These are phyloP conservation scores for Hydra vulgaris DNA, from an alignment of 30 jellyfish, hydroid and myxozoan genomes.

Conservation along the genomic window DNA sequence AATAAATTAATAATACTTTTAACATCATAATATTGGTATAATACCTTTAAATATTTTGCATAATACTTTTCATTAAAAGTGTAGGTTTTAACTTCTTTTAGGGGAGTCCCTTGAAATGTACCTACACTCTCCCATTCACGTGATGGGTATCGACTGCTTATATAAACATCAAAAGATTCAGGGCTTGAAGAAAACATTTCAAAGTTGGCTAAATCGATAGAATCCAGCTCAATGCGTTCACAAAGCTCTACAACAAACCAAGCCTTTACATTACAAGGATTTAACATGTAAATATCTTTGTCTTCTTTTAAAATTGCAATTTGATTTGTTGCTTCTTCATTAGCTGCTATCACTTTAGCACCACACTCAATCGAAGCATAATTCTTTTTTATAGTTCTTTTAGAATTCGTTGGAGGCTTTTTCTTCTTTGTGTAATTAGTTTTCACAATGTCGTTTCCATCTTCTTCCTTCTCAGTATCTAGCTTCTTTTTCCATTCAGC, in stretches of 20 bases:
- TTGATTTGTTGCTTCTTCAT: constrained; percentile 52
- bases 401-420: constrained; percentile 18
- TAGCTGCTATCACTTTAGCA: constrained; percentile 84
- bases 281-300: constrained; percentile 87
- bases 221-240: constrained; percentile 74
- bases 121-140: constrained; percentile 90
- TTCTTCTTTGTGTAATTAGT: constrained; percentile 9
- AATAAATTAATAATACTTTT: too few species aligned
- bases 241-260: constrained; percentile 96
- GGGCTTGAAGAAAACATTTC: constrained; percentile 96
- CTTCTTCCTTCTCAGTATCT: constrained; percentile 40
- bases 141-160: constrained; percentile 78
- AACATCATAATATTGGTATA: background rate
- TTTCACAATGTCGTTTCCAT: background rate
- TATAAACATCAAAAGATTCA: constrained; percentile 49
- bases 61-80: constrained; percentile 55
- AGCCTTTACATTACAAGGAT: constrained; percentile 76
- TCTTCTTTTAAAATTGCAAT: constrained; percentile 79
- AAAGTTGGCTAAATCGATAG: constrained; percentile 81
- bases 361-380: constrained; percentile 97
- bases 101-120: constrained; percentile 38
- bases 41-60: constrained; percentile 88
- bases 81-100: constrained; percentile 47
- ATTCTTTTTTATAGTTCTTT: constrained; percentile 42
- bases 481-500: constrained; percentile 80